Conservation (phyloP, 53 echinoderm and acorn worm species). For the Arbacia lixula region DNA sequence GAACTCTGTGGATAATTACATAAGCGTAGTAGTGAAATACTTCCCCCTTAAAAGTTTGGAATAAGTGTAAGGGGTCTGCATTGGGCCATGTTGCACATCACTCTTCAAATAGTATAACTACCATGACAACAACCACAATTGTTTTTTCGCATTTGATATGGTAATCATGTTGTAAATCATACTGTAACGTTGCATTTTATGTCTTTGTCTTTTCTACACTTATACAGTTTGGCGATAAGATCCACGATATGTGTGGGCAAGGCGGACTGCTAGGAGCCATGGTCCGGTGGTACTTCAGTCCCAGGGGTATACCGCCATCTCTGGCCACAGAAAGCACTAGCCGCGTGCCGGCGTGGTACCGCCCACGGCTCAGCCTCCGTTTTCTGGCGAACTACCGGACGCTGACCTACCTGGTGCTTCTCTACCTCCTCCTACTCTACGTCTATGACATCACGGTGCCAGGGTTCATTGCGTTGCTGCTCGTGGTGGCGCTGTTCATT, state of each 20-base stretch:
- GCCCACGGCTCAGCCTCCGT: conserved; percentile 85
- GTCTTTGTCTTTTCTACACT: conserved; percentile 11
- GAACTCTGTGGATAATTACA: too few relatives aligned
- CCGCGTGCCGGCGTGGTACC: conserved; percentile 32
- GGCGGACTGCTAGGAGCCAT: conserved; percentile 73
- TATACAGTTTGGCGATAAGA: conserved; percentile 78
- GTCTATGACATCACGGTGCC: conserved; percentile 69
- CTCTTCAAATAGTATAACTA: too few relatives aligned
- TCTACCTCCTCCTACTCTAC: conserved; percentile 58
- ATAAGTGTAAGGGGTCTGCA: too few relatives aligned
- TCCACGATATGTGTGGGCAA: conserved; percentile 65
- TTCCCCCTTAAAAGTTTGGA: too few relatives aligned
- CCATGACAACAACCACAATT: too few relatives aligned
- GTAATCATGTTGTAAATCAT: too few relatives aligned
- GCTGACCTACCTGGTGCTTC: conserved; percentile 48
- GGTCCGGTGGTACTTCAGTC: conserved; percentile 84
- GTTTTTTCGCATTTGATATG: too few relatives aligned
- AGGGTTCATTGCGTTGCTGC: conserved; percentile 59
- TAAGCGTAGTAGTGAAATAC: too few relatives aligned
- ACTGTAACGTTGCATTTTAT: too few relatives aligned
- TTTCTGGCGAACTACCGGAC: conserved; percentile 88
- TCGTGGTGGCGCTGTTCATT: conserved; percentile 58
- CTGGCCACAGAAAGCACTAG: conserved; percentile 21
- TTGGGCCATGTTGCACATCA: too few relatives aligned
- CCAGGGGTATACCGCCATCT: conserved; percentile 58